These are phyloP conservation scores for Camponotus pennsylvanicus DNA, from an alignment of 1,140 invertebrate species.

Conservation along the genomic window DNA sequence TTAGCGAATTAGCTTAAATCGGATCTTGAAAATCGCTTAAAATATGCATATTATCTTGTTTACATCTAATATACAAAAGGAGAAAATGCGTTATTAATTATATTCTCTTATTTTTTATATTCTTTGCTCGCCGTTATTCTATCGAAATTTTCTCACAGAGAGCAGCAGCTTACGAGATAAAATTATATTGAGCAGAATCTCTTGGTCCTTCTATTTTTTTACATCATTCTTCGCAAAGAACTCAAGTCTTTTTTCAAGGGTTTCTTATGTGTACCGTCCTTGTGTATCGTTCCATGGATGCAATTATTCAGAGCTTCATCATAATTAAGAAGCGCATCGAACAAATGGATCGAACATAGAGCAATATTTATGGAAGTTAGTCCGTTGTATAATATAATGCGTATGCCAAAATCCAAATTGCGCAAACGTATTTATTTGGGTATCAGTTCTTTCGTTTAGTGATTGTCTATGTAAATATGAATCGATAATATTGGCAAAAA, in stretches of 20 bases:
- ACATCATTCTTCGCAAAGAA: conserved; percentile 1
- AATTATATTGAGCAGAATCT: conserved; percentile 41
- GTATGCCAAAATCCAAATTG: neutral
- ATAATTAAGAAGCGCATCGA: conserved; percentile 7
- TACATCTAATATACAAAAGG: conserved; percentile 1
- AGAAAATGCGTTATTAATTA: conserved; percentile 5
- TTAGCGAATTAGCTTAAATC: neutral
- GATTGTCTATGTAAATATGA: conserved; percentile 32
- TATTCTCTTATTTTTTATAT: neutral
- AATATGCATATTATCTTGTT: neutral
- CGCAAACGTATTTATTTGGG: neutral
- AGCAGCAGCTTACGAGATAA: conserved; percentile 23
- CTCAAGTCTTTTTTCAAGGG: neutral
- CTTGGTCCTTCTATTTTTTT: conserved; percentile 49
- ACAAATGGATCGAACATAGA: conserved; percentile 10
- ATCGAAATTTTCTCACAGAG: conserved; percentile 18
- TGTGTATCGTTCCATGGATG: neutral
- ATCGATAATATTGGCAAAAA: neutral
- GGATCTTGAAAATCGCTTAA: neutral
- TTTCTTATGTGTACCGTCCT: neutral
- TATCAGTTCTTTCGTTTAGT: neutral
- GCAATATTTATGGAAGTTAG: conserved; percentile 14
- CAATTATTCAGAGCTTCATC: neutral
- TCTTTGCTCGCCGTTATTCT: neutral
- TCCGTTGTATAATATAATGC: neutral